phyloP scores from a whole-genome alignment of 2,113 vertebrate genomes.

The Neolamprologus longior region DNA sequence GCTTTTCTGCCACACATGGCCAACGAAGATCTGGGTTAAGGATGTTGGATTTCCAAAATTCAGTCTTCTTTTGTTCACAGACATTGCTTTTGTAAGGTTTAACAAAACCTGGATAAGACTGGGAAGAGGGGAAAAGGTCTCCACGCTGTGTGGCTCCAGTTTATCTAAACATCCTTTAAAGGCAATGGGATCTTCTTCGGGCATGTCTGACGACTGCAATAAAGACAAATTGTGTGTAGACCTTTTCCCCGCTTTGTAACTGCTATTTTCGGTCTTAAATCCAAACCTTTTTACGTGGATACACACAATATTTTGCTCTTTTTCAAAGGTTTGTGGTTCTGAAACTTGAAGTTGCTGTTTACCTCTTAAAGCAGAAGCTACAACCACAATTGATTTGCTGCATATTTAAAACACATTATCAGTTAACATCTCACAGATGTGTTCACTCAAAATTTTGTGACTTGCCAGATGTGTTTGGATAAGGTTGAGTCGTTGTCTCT shows the following conservation, averaged over 20 bases:
- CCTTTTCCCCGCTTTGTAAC: neutral
- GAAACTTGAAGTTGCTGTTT: neutral
- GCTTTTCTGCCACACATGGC: neutral
- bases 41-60: neutral
- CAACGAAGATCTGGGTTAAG: neutral
- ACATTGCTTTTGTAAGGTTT: neutral
- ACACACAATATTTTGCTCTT: neutral
- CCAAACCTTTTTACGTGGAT: neutral
- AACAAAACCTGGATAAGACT: neutral
- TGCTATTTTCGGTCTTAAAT: neutral
- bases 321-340: neutral
- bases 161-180: neutral
- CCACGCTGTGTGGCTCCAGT: neutral
- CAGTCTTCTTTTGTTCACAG: neutral
- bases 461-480: neutral
- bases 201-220: neutral
- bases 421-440: neutral
- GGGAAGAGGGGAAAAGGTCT: neutral
- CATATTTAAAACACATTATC: neutral
- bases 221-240: neutral
- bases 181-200: neutral
- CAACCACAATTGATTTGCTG: neutral
- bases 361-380: neutral
- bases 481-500: neutral
- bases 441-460: neutral